These are phyloP conservation scores for Stegastes partitus DNA, from an alignment of 2,113 vertebrate genomes.

Conservation along the genomic window DNA sequence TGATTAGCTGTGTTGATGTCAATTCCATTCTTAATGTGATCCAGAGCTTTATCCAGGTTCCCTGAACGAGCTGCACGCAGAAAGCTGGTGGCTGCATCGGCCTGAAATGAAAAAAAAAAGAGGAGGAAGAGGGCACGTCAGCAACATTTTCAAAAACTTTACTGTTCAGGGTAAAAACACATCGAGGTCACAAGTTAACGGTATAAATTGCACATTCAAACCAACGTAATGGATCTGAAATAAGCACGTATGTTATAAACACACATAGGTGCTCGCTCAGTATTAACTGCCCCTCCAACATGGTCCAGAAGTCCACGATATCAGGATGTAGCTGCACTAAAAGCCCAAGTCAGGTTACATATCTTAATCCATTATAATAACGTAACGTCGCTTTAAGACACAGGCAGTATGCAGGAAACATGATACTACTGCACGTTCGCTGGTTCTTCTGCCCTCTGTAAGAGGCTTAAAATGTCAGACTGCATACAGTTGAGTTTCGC, in stretches of 20 bases:
- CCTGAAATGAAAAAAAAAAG: slow-evolving; percentile 78
- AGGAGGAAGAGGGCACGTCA: background rate
- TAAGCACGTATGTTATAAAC: background rate
- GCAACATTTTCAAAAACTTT: no score
- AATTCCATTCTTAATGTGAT: slow-evolving; percentile 95
- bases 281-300: slow-evolving; percentile 1
- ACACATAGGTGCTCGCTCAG: background rate
- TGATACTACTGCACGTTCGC: slow-evolving; percentile 3
- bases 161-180: background rate
- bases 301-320: background rate
- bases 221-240: background rate
- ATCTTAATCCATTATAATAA: slow-evolving; percentile 1
- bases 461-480: slow-evolving; percentile 57
- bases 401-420: slow-evolving; percentile 17
- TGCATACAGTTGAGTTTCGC: slow-evolving; percentile 56
- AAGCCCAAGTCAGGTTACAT: slow-evolving; percentile 21
- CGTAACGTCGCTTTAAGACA: slow-evolving; percentile 7
- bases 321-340: slow-evolving; percentile 9
- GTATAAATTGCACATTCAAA: background rate
- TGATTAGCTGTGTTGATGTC: slow-evolving; percentile 96
- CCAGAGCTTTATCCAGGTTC: slow-evolving; percentile 96
- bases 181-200: background rate
- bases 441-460: slow-evolving; percentile 35
- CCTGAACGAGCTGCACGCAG: slow-evolving; percentile 95
- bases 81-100: slow-evolving; percentile 93